phyloP scores from a whole-genome alignment of 2,797 vertebrate genomes.

The Leptodactylus fallax region DNA sequence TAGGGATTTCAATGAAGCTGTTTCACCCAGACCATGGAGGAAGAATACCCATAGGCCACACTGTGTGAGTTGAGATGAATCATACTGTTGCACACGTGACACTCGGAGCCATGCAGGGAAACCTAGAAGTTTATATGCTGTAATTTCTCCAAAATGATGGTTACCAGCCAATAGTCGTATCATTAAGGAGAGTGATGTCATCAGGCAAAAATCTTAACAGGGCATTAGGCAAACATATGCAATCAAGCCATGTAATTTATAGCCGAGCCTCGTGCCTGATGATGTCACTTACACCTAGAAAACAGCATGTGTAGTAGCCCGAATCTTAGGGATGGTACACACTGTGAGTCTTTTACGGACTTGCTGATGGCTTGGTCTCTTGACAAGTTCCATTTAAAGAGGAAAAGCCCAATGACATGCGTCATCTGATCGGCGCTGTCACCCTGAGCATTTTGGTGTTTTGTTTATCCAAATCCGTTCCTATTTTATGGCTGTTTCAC shows the following conservation, averaged over 20 bases:
- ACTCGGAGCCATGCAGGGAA: neutral
- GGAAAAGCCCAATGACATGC: too few species aligned
- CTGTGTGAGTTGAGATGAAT: neutral
- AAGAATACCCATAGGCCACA: too few species aligned
- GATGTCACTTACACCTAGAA: neutral
- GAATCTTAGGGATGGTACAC: neutral
- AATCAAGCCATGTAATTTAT: neutral
- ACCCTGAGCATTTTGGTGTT: too few species aligned
- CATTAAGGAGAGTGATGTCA: constrained; percentile 29
- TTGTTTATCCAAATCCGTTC: too few species aligned
- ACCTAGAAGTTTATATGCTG: neutral
- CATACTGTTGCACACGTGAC: constrained; percentile 7
- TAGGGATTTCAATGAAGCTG: too few species aligned
- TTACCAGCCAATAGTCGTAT: constrained; percentile 15
- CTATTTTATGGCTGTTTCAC: too few species aligned
- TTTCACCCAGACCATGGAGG: too few species aligned
- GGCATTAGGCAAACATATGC: neutral
- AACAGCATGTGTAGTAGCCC: neutral
- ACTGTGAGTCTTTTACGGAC: neutral
- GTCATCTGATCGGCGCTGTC: too few species aligned
- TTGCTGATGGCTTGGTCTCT: too few species aligned
- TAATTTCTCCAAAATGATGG: constrained; percentile 9
- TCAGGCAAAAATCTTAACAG: constrained; percentile 8
- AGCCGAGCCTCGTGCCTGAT: neutral
- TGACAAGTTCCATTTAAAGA: too few species aligned